Evolutionary conservation across 2,113 vertebrate genomes (phyloP), one percentile per base, ranked within the genome.

Genomic region (Anseranas semipalmata): DNA sequence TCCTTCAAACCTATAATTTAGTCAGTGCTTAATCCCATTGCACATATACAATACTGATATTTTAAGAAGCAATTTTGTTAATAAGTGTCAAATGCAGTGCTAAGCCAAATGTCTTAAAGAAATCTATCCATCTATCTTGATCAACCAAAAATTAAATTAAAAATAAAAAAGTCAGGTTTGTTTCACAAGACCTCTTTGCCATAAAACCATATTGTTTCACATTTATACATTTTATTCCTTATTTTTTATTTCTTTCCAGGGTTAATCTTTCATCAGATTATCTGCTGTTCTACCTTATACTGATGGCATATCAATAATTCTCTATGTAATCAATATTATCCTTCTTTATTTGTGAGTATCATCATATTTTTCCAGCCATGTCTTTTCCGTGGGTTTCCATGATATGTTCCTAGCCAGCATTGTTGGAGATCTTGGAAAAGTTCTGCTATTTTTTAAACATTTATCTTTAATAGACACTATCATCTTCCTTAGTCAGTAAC

Each of bases 21-120:
- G 15, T 5, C 4, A 73, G 5, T 56, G 16, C 28, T 80, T 87
- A 55, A 85, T 74, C 41, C 10, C 45, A 43, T 81, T 91, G 75
- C n/a, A 85, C 0, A 0, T 60, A 37, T 77, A 71, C 41, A 88
- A 30, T 60, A 52, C 3, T 56, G 18, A 46, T 56, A 48, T 41
- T 75, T 55, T 20, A 90, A 72, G 39, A 59, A 58, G 4, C 1
- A 55, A 14, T 12, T 27, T 81, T 84, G 63, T 11, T 10, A 52
- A 39, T 68, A 56, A 55, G 30, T 9, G 15, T 68, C 16, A 75
- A 85, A 92, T 55, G 10, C 14, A 78, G 8, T 55, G 12, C 25
- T 74, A 88, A 67, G 9, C 62, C 28, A 89, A n/a, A 65, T 53
- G 13, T 48, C 50, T 82, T 82, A 41, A 43, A 84, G 55, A 75